Conservation (phyloP, 2,113 vertebrate genomes). For the Enhydra lutris region DNA sequence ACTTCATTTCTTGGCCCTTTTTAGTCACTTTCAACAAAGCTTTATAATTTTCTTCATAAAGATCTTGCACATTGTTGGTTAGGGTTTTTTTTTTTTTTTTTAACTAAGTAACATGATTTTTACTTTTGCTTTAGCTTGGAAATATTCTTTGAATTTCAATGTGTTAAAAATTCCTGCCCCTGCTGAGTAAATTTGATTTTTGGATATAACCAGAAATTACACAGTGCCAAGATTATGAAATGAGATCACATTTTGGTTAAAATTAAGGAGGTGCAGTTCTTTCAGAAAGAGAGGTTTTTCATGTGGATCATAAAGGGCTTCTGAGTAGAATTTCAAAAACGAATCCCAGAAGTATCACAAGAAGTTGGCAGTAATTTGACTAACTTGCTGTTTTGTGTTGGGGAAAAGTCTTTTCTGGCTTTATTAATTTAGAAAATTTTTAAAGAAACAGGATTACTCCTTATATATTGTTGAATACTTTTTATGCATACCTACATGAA, state of each 20-base stretch:
- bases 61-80: not conserved
- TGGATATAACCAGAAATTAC: not conserved
- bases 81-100: not conserved
- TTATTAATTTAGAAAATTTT: not conserved
- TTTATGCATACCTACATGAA: not conserved
- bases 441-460: not conserved
- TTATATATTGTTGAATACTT: not conserved
- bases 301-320: not conserved
- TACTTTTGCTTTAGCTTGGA: not conserved
- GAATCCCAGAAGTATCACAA: not conserved
- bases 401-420: not conserved
- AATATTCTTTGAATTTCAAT: not conserved
- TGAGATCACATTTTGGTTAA: not conserved
- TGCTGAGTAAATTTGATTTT: not conserved
- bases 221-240: not conserved
- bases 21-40: not conserved
- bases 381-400: not conserved
- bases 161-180: not conserved
- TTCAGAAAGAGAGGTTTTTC: not conserved
- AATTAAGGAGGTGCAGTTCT: not conserved
- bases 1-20: not conserved
- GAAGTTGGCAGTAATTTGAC: not conserved
- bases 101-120: not conserved
- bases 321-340: not conserved
- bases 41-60: not conserved